Evolutionary conservation across 2,113 vertebrate genomes (phyloP).

Genomic region (Anoura caudifer): DNA sequence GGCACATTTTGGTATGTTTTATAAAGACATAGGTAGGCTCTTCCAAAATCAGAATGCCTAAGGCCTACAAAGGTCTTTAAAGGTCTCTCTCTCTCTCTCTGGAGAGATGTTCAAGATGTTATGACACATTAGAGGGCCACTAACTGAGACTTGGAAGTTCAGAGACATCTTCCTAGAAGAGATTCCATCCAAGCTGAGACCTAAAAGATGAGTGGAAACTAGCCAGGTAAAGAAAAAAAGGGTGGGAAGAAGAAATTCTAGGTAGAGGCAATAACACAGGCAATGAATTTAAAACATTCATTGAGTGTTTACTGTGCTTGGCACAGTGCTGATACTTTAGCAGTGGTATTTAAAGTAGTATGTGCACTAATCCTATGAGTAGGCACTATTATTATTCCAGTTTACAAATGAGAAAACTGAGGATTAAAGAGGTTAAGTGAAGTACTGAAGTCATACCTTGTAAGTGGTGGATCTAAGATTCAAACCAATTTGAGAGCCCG

Average conservation of each 20-base stretch:
- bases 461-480: neutral
- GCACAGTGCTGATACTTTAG: neutral
- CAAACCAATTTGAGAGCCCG: neutral
- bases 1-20: neutral
- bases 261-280: neutral
- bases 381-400: neutral
- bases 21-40: neutral
- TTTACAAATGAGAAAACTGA: neutral
- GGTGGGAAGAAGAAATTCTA: neutral
- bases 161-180: neutral
- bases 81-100: neutral
- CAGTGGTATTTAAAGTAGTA: neutral
- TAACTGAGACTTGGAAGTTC: neutral
- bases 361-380: neutral
- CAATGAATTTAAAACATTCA: neutral
- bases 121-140: neutral
- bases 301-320: neutral
- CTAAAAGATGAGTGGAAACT: neutral
- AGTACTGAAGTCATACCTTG: neutral
- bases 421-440: neutral
- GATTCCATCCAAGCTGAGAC: neutral
- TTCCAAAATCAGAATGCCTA: neutral
- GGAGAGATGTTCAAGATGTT: neutral
- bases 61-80: neutral
- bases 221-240: neutral